These are phyloP conservation scores for Lasioglossum morio DNA, from an alignment of 2,888 invertebrate genomes.

Conservation along the genomic window DNA sequence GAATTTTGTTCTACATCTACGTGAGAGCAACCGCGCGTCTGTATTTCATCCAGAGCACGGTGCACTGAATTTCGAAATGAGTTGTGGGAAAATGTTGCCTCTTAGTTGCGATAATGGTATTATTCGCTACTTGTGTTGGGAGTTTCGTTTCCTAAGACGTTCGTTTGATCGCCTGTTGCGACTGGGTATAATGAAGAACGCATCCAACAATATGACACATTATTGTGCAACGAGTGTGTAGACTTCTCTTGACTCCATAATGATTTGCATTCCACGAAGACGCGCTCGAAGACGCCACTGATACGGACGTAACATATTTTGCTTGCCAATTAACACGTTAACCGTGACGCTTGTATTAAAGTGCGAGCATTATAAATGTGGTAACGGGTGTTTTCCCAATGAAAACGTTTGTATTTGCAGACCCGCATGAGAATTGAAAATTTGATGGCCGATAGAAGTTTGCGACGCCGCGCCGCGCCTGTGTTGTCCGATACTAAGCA, in stretches of 20 bases:
- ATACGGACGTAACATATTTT: not conserved
- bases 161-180: not conserved
- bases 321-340: constrained; percentile 18
- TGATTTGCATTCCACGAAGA: not conserved
- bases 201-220: not conserved
- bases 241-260: not conserved
- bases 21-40: not conserved
- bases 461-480: not conserved
- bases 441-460: constrained; percentile 11
- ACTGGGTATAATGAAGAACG: not conserved
- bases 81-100: constrained; percentile 18
- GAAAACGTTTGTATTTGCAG: not conserved
- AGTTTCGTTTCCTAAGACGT: not conserved
- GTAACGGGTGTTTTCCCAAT: not conserved
- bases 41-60: not conserved
- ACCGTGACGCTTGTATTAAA: not conserved
- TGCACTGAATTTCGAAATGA: not conserved
- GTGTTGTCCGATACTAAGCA: not conserved
- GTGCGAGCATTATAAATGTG: not conserved
- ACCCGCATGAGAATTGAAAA: not conserved
- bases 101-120: not conserved
- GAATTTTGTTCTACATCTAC: not conserved
- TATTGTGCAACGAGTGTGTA: not conserved
- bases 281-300: not conserved
- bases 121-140: not conserved